phyloP scores from a whole-genome alignment of 2,888 invertebrate genomes.

The Cantharis lateralis region DNA sequence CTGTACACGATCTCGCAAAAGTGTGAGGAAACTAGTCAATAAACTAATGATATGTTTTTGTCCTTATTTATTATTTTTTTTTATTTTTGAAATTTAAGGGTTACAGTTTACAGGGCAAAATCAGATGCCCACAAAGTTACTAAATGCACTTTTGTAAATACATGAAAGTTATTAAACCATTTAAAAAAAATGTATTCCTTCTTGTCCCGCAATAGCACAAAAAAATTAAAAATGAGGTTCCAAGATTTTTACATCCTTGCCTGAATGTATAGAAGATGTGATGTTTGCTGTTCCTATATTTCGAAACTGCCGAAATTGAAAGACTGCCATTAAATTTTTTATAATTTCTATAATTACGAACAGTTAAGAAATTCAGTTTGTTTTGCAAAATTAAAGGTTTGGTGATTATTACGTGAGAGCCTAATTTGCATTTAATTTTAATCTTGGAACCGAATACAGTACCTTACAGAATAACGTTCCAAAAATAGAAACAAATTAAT shows the following conservation, averaged over 20 bases:
- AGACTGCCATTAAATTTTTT: constrained; percentile 55
- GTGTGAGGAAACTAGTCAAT: constrained; percentile 60
- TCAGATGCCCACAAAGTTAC: constrained; percentile 22
- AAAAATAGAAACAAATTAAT: constrained; percentile 37
- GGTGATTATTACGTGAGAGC: constrained; percentile 44
- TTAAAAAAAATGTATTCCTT: constrained; percentile 47
- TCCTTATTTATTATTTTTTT: constrained; percentile 32
- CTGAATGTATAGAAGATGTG: constrained; percentile 44
- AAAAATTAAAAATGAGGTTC: constrained; percentile 39
- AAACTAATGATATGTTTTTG: constrained; percentile 44
- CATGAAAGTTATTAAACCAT: constrained; percentile 13
- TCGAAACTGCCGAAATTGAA: constrained; percentile 55
- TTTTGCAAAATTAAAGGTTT: constrained; percentile 57
- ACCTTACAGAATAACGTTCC: constrained; percentile 48
- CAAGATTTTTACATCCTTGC: constrained; percentile 48
- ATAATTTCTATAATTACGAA: constrained; percentile 41
- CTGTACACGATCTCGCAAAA: constrained; percentile 51
- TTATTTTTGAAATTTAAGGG: constrained; percentile 34
- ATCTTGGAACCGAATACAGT: constrained; percentile 49
- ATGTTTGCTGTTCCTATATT: constrained; percentile 55
- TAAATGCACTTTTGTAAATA: constrained; percentile 34
- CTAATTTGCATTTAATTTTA: constrained; percentile 39
- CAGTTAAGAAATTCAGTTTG: constrained; percentile 41
- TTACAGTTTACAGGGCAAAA: constrained; percentile 43
- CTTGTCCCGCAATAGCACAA: constrained; percentile 51